These are phyloP conservation scores for Pogona vitticeps DNA, from an alignment of 2,113 vertebrate genomes.

Conservation along the genomic window DNA sequence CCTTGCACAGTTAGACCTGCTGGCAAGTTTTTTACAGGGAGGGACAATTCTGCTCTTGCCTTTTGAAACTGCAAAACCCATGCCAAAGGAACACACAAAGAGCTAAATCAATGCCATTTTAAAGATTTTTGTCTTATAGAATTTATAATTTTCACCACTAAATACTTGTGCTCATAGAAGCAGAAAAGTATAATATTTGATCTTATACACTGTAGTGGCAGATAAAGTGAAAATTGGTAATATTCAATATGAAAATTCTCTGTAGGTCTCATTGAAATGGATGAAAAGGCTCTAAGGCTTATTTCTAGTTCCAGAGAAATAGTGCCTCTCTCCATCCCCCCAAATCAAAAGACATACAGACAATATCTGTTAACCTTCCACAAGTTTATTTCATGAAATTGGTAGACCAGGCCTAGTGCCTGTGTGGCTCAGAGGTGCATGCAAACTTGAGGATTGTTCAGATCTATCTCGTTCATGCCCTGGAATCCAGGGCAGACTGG, in stretches of 20 bases:
- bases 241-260: background rate
- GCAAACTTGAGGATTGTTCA: background rate
- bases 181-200: background rate
- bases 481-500: background rate
- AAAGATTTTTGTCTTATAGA: too few relatives aligned
- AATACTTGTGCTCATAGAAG: background rate
- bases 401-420: background rate
- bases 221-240: background rate
- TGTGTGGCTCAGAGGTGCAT: slow-evolving; percentile 6
- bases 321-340: too few relatives aligned
- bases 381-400: slow-evolving; percentile 18
- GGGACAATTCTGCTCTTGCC: background rate
- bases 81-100: too few relatives aligned
- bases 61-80: background rate
- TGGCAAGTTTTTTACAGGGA: background rate
- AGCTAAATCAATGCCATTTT: too few relatives aligned
- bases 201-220: too few relatives aligned
- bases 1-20: background rate
- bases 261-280: background rate
- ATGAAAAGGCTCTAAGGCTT: background rate
- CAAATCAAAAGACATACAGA: background rate
- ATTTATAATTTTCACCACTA: background rate
- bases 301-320: too few relatives aligned
- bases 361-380: background rate
- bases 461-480: background rate